Conservation (phyloP, 2,797 vertebrate genomes). For the Trachops cirrhosus region DNA sequence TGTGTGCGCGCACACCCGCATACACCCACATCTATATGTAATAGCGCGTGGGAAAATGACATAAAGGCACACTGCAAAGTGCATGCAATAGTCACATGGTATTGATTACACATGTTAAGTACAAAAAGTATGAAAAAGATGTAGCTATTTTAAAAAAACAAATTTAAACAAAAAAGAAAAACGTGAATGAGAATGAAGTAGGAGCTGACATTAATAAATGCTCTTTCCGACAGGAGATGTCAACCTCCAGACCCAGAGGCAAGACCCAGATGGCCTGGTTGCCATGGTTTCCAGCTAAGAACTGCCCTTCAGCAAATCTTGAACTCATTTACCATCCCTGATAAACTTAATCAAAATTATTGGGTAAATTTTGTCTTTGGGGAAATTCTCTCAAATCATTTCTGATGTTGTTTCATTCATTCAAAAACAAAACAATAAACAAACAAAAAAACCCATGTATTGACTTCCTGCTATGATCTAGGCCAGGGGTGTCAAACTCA, state of each 20-base stretch:
- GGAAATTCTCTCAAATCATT: background rate
- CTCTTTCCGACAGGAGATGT: background rate
- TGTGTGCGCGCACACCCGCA: fast-evolving
- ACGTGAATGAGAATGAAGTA: background rate
- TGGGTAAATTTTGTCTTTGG: background rate
- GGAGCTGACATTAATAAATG: background rate
- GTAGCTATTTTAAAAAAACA: background rate
- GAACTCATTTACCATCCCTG: background rate
- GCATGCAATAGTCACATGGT: background rate
- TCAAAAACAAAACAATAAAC: background rate
- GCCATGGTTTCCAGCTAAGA: background rate
- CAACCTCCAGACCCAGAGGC: background rate
- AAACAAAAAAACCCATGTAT: background rate
- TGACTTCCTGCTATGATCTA: background rate
- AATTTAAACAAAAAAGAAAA: background rate
- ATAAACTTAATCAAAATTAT: background rate
- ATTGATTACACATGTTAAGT: background rate
- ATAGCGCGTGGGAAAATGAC: background rate
- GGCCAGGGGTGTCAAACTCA: too few species aligned
- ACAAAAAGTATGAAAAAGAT: conserved; percentile 24
- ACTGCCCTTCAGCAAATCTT: background rate
- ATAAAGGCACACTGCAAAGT: background rate
- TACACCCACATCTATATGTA: background rate
- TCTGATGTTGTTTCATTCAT: background rate
- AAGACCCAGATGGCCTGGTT: background rate